Base-by-base conservation (phyloP, 1,140 invertebrate species). In the Liolophura sinensis region DNA sequence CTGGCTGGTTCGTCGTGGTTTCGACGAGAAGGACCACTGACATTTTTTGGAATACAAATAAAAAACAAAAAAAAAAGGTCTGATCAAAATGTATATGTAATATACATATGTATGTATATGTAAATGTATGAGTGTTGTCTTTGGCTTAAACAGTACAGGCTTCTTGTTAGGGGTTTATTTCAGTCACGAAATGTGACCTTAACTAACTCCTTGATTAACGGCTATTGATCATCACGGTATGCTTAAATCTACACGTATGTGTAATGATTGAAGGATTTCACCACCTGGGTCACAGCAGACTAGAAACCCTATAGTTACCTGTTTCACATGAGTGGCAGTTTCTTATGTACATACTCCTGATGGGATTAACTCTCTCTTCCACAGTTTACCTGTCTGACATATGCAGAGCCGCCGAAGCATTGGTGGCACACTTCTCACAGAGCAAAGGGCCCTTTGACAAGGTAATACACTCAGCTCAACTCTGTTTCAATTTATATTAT, bases 371-470 rank as follows among this genome's bases (percentile, higher is more conserved):
- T 12, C 49, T 22, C 64, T 62, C 54, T 60, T 50, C 72, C 76
- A 25, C 72, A 81, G 79, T 59, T 18, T 48, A 78, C n/a, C 62
- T 81, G 52, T 66, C 64, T 46, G 70, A 73, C 1, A 71, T 81
- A 18, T 71, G 74, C 20, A 69, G 75, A 60, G 75, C 77, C 15
- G 66, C 76, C 31, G 75, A 78, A 57, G 63, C 73, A 20, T 62
- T 81, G 60, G 68, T 77, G 15, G 66, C 71, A 64, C 78, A 81
- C 67, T 81, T 81, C 65, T 69, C 73, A 51, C 72, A 72, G 54
- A 77, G 78, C 24, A 75, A 68, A 47, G 77, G 78, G 60, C 77
- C 78, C 50, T 81, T 79, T 71, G 79, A 79, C 55, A 81, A 79
- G 74, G 76, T 79, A 64, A 64, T 9, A 9, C 31, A 40, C 31